phyloP scores from a whole-genome alignment of 2,888 invertebrate genomes.

The Eupithecia exiguata region DNA sequence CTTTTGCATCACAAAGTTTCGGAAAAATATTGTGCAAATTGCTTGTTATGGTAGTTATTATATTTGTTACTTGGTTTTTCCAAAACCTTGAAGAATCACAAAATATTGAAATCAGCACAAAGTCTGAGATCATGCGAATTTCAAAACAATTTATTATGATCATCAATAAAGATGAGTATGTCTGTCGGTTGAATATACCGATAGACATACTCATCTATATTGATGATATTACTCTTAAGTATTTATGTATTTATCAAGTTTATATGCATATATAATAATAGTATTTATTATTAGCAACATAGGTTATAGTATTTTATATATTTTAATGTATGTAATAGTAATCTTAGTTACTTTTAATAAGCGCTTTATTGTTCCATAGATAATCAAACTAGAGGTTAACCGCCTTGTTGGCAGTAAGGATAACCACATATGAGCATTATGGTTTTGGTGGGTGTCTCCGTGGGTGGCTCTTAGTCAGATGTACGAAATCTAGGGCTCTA shows the following conservation, averaged over 20 bases:
- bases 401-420: constrained; percentile 22
- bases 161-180: background rate
- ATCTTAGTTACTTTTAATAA: no score
- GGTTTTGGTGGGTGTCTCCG: constrained; percentile 27
- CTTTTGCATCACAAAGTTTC: no score
- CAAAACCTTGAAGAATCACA: constrained; percentile 28
- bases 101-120: constrained; percentile 19
- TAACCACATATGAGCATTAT: constrained; percentile 26
- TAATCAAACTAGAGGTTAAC: constrained; percentile 16
- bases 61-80: constrained; percentile 8
- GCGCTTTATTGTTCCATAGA: background rate
- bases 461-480: constrained; percentile 16
- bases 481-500: constrained; percentile 22
- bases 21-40: background rate
- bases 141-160: background rate
- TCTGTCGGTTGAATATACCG: no score
- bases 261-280: no score
- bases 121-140: constrained; percentile 25
- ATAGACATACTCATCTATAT: no score
- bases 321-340: no score
- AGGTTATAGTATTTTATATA: no score
- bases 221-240: no score
- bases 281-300: no score
- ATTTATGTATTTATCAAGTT: no score
- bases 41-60: background rate